Base-by-base conservation (phyloP, 1,140 invertebrate genomes). In the Lepidurus apus region DNA sequence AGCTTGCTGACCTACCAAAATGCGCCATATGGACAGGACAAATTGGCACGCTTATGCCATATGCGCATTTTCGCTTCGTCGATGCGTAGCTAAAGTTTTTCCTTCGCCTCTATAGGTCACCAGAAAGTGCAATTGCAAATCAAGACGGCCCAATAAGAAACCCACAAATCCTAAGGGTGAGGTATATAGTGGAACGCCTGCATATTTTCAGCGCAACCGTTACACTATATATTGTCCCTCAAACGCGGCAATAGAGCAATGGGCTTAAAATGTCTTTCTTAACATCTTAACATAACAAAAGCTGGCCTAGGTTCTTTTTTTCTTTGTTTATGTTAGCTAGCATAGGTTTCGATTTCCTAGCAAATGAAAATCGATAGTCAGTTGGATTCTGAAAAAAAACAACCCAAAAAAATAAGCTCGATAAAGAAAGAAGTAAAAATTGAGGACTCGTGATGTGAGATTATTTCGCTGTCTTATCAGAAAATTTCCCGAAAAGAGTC, bases 11-110 rank as follows among this genome's bases (percentile, higher is more conserved):
- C 53, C 53, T 65, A 65, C 53, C 53, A 65, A 65, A 65, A 13
- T n/a, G 53, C 53, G 53, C 53, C 53, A 65, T 21, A 65, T 65
- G 53, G 53, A 65, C 8, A 65, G 53, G 53, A 65, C 53, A 65
- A 65, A 65, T 65, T 65, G 53, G 53, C 53, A 65, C 53, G 53
- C 53, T 65, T 65, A 65, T 3, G 53, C 53, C 53, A 65, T 65
- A 65, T 65, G 53, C 53, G 53, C 53, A 65, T 17, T 7, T n/a
- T 65, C 8, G 53, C 13, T 65, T 17, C 5, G 53, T 7, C 53
- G 5, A n/a, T 65, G 21, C 53, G 17, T 21, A 9, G 21, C 53
- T n/a, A 21, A 13, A 7, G 6, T 13, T 21, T n/a, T 65, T 65
- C 53, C 6, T 17, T 9, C 53, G 53, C 21, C 53, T 65, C 21